Percentiles rank a stretch among this genome's conserved stretches.
These are phyloP conservation scores for Drosophila nigrodunni DNA, from an alignment of 1,140 invertebrate species.

Conservation along the genomic window DNA sequence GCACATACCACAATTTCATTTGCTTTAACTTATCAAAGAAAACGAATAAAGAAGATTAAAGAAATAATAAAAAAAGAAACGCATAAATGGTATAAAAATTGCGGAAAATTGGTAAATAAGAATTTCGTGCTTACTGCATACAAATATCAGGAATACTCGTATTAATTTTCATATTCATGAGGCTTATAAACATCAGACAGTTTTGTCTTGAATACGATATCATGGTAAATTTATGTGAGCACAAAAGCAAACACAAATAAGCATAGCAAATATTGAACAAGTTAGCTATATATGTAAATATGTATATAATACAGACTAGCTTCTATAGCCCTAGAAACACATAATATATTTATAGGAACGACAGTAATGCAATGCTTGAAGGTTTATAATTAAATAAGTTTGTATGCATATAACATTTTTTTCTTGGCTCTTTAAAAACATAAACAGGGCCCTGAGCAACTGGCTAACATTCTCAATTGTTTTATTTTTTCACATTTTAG, in stretches of 20 bases:
- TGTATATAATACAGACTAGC: too few species aligned
- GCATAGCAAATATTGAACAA: neutral
- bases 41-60: neutral
- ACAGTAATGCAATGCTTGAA: too few species aligned
- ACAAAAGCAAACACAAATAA: constrained; percentile 7
- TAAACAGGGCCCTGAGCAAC: constrained; percentile 3
- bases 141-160: constrained; percentile 22
- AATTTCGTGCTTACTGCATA: constrained; percentile 32
- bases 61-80: neutral
- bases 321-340: too few species aligned
- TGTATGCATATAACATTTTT: neutral
- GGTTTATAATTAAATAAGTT: too few species aligned
- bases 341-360: too few species aligned
- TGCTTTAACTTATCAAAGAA: neutral
- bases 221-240: constrained; percentile 4
- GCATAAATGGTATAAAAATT: neutral
- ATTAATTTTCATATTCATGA: constrained; percentile 48
- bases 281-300: too few species aligned
- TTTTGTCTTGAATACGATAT: constrained; percentile 16
- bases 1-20: neutral
- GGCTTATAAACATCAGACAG: constrained; percentile 16
- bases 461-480: constrained; percentile 10
- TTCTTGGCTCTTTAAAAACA: constrained; percentile 8
- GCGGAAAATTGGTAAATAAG: constrained; percentile 32
- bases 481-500: constrained; percentile 4